A percentile compares a stretch with the other conserved stretches of the same genome.
Conservation (phyloP, 2,113 vertebrate genomes). For the Hippotragus niger region DNA sequence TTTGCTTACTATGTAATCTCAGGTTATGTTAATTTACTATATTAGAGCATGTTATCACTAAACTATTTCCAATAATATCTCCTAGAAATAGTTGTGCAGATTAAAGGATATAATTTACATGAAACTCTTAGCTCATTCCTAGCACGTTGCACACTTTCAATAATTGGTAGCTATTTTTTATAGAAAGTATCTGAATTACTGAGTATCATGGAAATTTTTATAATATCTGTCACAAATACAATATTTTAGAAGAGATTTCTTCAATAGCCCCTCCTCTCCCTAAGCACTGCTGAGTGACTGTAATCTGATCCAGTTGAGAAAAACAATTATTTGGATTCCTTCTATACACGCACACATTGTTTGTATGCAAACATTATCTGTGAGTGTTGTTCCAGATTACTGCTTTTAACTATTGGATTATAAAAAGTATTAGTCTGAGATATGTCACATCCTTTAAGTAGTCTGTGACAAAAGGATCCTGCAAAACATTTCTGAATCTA, state of each 20-base stretch:
- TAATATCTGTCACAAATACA: background rate
- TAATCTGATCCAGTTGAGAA: background rate
- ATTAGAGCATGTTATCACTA: background rate
- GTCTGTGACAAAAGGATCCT: slow-evolving; percentile 12
- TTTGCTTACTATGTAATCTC: background rate
- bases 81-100: background rate
- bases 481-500: background rate
- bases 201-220: background rate
- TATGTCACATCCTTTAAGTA: background rate
- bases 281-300: background rate
- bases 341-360: background rate
- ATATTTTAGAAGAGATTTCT: background rate
- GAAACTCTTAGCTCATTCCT: slow-evolving; percentile 16
- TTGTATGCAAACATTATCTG: background rate
- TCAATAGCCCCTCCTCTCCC: background rate
- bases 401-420: slow-evolving; percentile 30
- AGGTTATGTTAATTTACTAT: background rate
- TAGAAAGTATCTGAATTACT: background rate
- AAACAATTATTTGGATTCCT: background rate
- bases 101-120: slow-evolving; percentile 31
- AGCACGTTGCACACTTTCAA: background rate
- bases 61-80: slow-evolving; percentile 1
- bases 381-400: background rate
- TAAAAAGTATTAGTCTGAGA: background rate
- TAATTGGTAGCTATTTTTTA: slow-evolving; percentile 26